These are phyloP conservation scores for Salticus scenicus DNA, from an alignment of 2,888 invertebrate genomes.

Conservation along the genomic window DNA sequence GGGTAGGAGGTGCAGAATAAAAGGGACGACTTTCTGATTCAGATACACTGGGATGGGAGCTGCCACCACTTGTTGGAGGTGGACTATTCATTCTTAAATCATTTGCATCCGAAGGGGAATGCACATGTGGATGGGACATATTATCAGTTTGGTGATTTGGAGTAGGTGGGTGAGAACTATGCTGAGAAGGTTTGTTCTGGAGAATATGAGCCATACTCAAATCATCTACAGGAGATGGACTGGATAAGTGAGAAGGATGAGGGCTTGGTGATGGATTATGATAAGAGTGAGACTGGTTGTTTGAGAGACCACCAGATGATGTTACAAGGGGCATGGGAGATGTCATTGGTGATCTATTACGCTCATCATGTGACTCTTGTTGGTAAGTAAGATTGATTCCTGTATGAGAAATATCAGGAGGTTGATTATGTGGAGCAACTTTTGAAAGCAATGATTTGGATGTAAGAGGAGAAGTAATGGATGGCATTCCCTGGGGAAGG, in stretches of 20 bases:
- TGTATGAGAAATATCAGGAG: constrained; percentile 40
- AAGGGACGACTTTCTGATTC: constrained; percentile 64
- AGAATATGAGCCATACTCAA: constrained; percentile 52
- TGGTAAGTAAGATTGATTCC: constrained; percentile 62
- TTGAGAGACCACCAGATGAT: constrained; percentile 40
- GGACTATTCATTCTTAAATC: constrained; percentile 47
- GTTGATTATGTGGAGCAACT: constrained; percentile 49
- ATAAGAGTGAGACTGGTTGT: constrained; percentile 58
- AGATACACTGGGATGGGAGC: constrained; percentile 18
- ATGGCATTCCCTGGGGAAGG: constrained; percentile 45
- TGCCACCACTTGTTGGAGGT: constrained; percentile 27
- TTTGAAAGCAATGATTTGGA: constrained; percentile 57
- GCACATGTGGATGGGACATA: constrained; percentile 43
- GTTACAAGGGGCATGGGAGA: constrained; percentile 65
- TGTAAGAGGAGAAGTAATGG: constrained; percentile 45
- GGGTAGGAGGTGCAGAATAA: constrained; percentile 69
- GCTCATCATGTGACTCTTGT: constrained; percentile 48
- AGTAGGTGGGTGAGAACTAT: constrained; percentile 65
- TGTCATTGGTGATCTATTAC: constrained; percentile 58
- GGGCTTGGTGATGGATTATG: constrained; percentile 60
- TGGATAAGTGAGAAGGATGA: constrained; percentile 58
- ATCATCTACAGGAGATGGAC: constrained; percentile 66
- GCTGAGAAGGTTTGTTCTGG: constrained; percentile 50
- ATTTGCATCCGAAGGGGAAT: constrained; percentile 46
- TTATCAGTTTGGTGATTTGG: constrained; percentile 49